Conservation (phyloP, 2,113 vertebrate genomes). For the Piprites chloris region DNA sequence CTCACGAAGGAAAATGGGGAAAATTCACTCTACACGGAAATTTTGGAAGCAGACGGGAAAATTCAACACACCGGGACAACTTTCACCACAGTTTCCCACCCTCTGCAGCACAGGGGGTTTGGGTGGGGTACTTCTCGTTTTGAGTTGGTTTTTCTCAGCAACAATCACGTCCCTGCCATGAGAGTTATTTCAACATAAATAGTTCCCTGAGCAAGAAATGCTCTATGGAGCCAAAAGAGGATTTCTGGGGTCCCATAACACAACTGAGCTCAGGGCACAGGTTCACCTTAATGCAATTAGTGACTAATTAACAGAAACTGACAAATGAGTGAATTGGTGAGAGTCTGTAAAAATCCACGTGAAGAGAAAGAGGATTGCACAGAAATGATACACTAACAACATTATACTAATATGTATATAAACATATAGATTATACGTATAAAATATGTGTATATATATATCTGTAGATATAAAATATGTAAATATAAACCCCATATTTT, state of each 20-base stretch:
- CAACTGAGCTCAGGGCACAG: background rate
- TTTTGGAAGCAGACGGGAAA: background rate
- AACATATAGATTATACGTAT: background rate
- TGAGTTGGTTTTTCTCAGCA: background rate
- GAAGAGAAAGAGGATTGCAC: background rate
- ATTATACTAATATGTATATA: background rate
- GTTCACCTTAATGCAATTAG: background rate
- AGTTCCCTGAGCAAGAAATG: background rate
- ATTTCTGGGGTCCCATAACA: background rate
- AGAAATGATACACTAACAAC: background rate
- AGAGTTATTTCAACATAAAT: background rate
- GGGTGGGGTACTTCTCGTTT: background rate
- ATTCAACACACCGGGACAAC: background rate
- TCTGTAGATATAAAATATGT: background rate
- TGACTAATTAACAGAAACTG: background rate
- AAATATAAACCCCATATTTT: background rate
- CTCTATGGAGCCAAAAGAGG: background rate
- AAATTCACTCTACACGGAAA: background rate
- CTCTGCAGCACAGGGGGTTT: background rate
- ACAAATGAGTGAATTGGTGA: background rate
- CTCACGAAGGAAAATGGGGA: background rate
- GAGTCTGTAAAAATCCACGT: background rate
- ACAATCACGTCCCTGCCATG: background rate
- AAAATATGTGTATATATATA: background rate
- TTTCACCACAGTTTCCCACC: background rate